Conservation (phyloP, 2,113 vertebrate genomes). For the Seriola rivoliana region DNA sequence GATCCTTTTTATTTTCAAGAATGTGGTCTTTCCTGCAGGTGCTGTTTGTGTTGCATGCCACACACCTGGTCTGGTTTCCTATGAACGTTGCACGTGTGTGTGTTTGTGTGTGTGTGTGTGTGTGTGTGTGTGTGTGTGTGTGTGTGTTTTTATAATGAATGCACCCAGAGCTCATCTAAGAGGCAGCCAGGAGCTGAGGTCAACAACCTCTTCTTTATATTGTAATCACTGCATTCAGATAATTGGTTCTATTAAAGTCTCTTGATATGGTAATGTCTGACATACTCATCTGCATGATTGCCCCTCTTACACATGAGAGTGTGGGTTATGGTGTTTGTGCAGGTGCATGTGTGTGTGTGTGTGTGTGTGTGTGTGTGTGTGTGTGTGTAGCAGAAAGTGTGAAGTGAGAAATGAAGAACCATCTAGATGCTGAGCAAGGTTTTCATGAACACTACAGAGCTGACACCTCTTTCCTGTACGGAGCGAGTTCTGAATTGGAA, state of each 20-base stretch:
- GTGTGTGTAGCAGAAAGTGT: not conserved
- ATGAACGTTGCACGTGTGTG: not conserved
- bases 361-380: not conserved
- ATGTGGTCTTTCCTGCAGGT: constrained; percentile 61
- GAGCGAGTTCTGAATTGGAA: constrained; percentile 11
- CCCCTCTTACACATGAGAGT: constrained; percentile 34
- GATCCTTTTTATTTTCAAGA: constrained; percentile 37
- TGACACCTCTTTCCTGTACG: not conserved
- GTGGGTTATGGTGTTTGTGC: not conserved
- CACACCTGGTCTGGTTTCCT: constrained; percentile 45
- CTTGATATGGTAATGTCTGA: constrained; percentile 78
- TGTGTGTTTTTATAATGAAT: constrained; percentile 34
- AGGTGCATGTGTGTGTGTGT: no score
- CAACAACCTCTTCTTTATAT: constrained; percentile 68
- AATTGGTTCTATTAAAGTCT: constrained; percentile 77
- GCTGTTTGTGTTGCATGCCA: constrained; percentile 39
- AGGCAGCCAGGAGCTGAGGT: constrained; percentile 59
- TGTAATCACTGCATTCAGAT: constrained; percentile 66
- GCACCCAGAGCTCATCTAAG: constrained; percentile 27
- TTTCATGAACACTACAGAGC: constrained; percentile 12
- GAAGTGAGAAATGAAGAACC: constrained; percentile 11
- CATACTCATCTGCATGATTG: constrained; percentile 72
- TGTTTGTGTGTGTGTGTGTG: not conserved
- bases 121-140: constrained; percentile 12
- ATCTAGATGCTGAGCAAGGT: not conserved